These are phyloP conservation scores for Micromesistius poutassou DNA, from an alignment of 2,797 vertebrate species.

Conservation along the genomic window DNA sequence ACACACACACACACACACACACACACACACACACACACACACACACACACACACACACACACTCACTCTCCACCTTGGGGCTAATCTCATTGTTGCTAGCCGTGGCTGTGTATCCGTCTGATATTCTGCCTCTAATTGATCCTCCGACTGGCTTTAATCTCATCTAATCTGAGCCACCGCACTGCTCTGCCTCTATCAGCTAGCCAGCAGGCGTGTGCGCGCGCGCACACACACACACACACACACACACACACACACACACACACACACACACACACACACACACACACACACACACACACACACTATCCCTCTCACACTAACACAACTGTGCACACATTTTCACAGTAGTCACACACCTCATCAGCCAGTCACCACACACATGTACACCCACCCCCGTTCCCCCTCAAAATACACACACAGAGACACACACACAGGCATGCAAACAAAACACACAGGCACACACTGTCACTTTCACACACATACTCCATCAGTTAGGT, in stretches of 20 bases:
- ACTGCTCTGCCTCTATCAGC: constrained; percentile 66
- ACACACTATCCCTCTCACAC: constrained; percentile 19
- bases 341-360: constrained; percentile 23
- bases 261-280: neutral
- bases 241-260: constrained; percentile 7
- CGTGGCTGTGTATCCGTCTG: constrained; percentile 69
- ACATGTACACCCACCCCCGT: constrained; percentile 12
- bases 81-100: constrained; percentile 75
- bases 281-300: constrained; percentile 7
- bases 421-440: constrained; percentile 48
- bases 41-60: constrained; percentile 27
- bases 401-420: constrained; percentile 67
- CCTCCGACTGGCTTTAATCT: constrained; percentile 79
- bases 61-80: constrained; percentile 57
- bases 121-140: constrained; percentile 81
- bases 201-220: constrained; percentile 36
- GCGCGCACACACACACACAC: neutral
- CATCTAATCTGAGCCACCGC: constrained; percentile 75
- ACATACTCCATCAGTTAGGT: constrained; percentile 41
- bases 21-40: constrained; percentile 23
- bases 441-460: constrained; percentile 1
- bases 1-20: constrained; percentile 32
- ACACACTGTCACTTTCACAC: constrained; percentile 1
- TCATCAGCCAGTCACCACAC: constrained; percentile 7
- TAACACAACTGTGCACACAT: constrained; percentile 13